Conservation (phyloP, 2,797 vertebrate species). For the Microctenopoma lineatum region DNA sequence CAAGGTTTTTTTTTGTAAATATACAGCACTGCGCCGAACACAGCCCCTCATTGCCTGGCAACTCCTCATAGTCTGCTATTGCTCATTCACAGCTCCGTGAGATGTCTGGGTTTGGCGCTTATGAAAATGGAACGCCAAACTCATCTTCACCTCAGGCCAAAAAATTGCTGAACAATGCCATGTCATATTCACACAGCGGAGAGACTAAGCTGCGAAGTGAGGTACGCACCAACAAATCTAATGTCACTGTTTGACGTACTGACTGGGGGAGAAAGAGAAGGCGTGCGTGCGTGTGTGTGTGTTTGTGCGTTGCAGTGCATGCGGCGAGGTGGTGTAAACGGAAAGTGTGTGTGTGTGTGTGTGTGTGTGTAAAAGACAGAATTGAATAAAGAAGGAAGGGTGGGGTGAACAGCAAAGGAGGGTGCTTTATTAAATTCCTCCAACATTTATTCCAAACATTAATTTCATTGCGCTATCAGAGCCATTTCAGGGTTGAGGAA, state of each 20-base stretch:
- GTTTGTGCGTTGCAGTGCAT: too few species aligned
- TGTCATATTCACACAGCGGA: conserved; percentile 60
- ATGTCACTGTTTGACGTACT: conserved; percentile 47
- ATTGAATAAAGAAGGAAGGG: conserved; percentile 5
- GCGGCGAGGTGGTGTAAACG: conserved; percentile 2
- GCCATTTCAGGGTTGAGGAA: conserved; percentile 70
- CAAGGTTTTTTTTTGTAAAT: conserved; percentile 42
- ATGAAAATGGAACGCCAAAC: conserved; percentile 74
- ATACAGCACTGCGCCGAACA: conserved; percentile 44
- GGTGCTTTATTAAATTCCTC: conserved; percentile 67
- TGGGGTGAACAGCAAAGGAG: background rate
- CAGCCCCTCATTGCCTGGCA: conserved; percentile 48
- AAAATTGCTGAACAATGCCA: conserved; percentile 59
- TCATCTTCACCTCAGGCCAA: conserved; percentile 67
- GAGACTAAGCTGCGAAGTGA: conserved; percentile 64
- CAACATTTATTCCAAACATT: conserved; percentile 73
- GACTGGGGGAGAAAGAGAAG: conserved; percentile 5
- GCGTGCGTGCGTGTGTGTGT: background rate
- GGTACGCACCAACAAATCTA: conserved; percentile 46
- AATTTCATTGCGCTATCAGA: conserved; percentile 74
- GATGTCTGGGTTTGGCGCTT: conserved; percentile 64
- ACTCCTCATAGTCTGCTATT: conserved; percentile 55
- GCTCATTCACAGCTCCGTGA: conserved; percentile 67
- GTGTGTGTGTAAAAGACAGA: conserved; percentile 2
- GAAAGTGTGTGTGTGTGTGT: background rate